phyloP scores from a whole-genome alignment of 1,140 invertebrate genomes.

The Drosophila quadrilineata region DNA sequence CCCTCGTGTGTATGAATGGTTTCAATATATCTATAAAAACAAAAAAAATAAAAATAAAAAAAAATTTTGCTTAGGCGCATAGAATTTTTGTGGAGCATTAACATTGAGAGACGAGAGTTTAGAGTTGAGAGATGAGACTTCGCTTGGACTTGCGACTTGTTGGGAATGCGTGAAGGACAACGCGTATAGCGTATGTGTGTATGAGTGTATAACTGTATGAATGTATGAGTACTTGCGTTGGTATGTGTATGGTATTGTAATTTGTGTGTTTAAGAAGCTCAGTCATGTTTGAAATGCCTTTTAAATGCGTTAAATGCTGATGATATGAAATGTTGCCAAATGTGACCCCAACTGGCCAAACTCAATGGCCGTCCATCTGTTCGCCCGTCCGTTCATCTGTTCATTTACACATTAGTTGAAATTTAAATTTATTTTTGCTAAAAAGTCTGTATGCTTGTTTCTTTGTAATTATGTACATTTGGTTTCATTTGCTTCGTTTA shows the following conservation, averaged over 20 bases:
- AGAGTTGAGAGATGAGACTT: neutral
- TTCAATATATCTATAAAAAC: too few species aligned
- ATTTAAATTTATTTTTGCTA: constrained; percentile 52
- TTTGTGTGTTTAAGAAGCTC: constrained; percentile 49
- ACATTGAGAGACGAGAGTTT: constrained; percentile 32
- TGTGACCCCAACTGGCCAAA: constrained; percentile 73
- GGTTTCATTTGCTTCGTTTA: constrained; percentile 42
- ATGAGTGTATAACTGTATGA: neutral
- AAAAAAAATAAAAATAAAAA: too few species aligned
- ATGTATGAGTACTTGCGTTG: neutral
- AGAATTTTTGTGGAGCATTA: constrained; percentile 43
- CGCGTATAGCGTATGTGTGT: constrained; percentile 17
- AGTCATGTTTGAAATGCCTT: constrained; percentile 57
- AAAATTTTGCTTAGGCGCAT: constrained; percentile 6
- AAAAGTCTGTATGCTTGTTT: constrained; percentile 5
- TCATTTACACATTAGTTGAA: constrained; percentile 78
- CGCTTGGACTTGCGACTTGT: constrained; percentile 35
- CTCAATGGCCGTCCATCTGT: too few species aligned
- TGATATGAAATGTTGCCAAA: constrained; percentile 77
- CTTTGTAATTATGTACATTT: constrained; percentile 38
- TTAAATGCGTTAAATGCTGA: constrained; percentile 75
- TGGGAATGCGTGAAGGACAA: constrained; percentile 74
- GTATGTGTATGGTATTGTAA: constrained; percentile 40
- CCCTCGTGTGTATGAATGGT: constrained; percentile 19
- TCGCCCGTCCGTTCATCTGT: too few species aligned